phyloP scores from a whole-genome alignment of 2,888 invertebrate genomes.

The Plusia festucae region DNA sequence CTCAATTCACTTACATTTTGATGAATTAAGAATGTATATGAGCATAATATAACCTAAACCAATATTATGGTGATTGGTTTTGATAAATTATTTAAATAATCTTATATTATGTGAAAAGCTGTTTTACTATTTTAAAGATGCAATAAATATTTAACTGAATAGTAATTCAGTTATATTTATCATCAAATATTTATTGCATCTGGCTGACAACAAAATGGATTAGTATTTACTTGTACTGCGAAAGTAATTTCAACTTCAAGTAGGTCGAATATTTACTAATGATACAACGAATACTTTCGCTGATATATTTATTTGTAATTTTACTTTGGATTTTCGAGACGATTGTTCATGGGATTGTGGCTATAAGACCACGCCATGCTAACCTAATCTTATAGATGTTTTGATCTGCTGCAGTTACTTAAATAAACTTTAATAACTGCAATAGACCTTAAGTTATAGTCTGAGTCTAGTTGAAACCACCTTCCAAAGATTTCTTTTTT shows the following conservation, averaged over 20 bases:
- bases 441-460: neutral
- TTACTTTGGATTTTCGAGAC: neutral
- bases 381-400: too few species aligned
- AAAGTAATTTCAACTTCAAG: neutral
- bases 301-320: neutral
- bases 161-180: neutral
- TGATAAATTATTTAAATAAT: neutral
- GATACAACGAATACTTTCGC: conserved; percentile 1
- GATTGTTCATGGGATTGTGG: neutral
- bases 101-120: neutral
- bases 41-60: too few species aligned
- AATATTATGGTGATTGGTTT: too few species aligned
- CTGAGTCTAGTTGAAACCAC: neutral
- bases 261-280: neutral
- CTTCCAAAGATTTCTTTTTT: neutral
- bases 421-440: neutral
- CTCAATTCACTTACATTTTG: too few species aligned
- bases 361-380: neutral
- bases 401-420: neutral
- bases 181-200: neutral
- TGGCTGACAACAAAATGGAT: neutral
- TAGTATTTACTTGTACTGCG: neutral
- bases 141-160: neutral
- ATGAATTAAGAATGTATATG: too few species aligned
- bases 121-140: neutral